A percentile compares a stretch with the other conserved stretches of the same genome.
These are phyloP conservation scores for Microhierax caerulescens DNA, from an alignment of 2,797 vertebrate genomes.

Conservation along the genomic window DNA sequence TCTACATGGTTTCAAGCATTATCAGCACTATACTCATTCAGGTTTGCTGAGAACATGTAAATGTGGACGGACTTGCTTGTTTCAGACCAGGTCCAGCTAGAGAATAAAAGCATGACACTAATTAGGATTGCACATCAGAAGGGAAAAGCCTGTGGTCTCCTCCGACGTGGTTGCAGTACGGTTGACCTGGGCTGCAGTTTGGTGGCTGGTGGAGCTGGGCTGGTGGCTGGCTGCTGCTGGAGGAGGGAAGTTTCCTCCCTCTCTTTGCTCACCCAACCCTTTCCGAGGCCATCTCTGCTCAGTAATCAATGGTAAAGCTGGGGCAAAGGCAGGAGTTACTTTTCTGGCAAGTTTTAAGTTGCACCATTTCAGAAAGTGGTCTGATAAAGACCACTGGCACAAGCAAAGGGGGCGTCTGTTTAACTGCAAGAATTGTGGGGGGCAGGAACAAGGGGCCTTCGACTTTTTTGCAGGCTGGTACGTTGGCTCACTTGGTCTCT, in stretches of 20 bases:
- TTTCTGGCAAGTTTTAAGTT: not conserved
- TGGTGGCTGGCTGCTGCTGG: not conserved
- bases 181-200: not conserved
- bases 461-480: not conserved
- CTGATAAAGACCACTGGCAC: not conserved
- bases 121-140: not conserved
- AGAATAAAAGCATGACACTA: not conserved
- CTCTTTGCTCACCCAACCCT: not conserved
- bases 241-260: not conserved
- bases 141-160: not conserved
- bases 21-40: not conserved
- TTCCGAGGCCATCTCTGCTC: not conserved
- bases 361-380: not conserved
- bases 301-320: not conserved
- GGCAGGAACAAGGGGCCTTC: not conserved
- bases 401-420: not conserved
- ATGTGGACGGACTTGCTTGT: not conserved
- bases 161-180: not conserved
- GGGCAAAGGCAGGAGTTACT: not conserved
- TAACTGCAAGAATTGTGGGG: not conserved
- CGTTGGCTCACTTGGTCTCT: fast-evolving
- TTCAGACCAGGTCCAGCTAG: not conserved
- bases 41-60: not conserved
- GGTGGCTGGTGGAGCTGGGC: not conserved
- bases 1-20: not conserved